phyloP scores from a whole-genome alignment of 2,113 vertebrate genomes.

The Tachycineta bicolor region DNA sequence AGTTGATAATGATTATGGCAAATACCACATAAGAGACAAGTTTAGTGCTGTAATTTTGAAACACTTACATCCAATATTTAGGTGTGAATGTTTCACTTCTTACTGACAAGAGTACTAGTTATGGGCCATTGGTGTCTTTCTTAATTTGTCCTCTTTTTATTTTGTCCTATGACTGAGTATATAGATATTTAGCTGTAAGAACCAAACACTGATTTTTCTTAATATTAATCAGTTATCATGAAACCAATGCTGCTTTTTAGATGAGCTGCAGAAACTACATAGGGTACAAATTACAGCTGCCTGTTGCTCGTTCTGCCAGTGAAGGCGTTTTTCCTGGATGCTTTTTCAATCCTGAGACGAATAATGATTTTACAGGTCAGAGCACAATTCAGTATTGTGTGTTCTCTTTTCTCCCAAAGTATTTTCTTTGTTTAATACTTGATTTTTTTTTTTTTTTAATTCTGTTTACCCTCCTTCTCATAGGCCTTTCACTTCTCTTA shows the following conservation, averaged over 20 bases:
- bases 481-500: neutral
- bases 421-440: neutral
- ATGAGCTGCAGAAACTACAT: constrained; percentile 85
- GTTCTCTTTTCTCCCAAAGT: neutral
- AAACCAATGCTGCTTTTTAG: constrained; percentile 72
- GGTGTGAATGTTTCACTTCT: neutral
- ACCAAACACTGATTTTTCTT: neutral
- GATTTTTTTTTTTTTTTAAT: neutral
- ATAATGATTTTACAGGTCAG: constrained; percentile 64
- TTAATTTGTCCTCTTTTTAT: neutral
- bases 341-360: neutral
- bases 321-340: neutral
- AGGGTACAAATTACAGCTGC: constrained; percentile 68
- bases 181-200: neutral
- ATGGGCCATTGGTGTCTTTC: neutral
- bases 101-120: neutral
- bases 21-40: constrained; percentile 7
- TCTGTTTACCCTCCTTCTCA: neutral
- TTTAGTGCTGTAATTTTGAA: neutral
- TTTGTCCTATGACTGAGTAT: neutral
- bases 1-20: neutral
- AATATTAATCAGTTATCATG: neutral
- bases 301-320: neutral
- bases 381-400: neutral
- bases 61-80: neutral